phyloP scores from a whole-genome alignment of 1,140 invertebrate genomes.

The Ceratina calcarata region DNA sequence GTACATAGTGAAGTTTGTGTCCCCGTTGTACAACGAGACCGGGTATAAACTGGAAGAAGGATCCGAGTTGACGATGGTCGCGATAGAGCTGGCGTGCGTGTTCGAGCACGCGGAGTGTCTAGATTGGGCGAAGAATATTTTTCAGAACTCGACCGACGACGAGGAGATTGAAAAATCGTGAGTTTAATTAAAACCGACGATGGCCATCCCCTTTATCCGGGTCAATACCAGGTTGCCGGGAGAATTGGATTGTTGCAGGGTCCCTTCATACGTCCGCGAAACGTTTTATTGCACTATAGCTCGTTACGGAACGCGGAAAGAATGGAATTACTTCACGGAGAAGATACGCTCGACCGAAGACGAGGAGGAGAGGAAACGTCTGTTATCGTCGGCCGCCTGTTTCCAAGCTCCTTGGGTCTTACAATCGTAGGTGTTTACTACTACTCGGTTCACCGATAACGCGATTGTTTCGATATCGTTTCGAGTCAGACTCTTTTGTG shows the following conservation, averaged over 20 bases:
- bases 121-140: constrained; percentile 61
- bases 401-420: constrained; percentile 72
- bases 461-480: background rate
- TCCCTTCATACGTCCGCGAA: constrained; percentile 69
- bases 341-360: constrained; percentile 58
- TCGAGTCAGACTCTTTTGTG: background rate
- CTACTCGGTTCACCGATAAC: too few species aligned
- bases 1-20: constrained; percentile 70
- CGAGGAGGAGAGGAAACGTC: constrained; percentile 67
- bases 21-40: constrained; percentile 64
- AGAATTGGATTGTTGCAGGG: constrained; percentile 59
- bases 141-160: constrained; percentile 19
- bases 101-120: constrained; percentile 68
- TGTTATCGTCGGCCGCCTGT: constrained; percentile 70
- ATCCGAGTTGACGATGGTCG: constrained; percentile 77
- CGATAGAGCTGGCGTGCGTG: constrained; percentile 72
- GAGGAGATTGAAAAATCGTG: constrained; percentile 33
- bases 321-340: constrained; percentile 71
- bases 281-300: constrained; percentile 75
- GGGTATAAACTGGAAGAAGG: constrained; percentile 69
- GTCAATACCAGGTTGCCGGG: background rate
- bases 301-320: constrained; percentile 68
- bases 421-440: constrained; percentile 65
- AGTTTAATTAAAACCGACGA: background rate
- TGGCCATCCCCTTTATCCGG: background rate